Conservation (phyloP, 2,797 vertebrate genomes). For the Malacoctenus gilli region DNA sequence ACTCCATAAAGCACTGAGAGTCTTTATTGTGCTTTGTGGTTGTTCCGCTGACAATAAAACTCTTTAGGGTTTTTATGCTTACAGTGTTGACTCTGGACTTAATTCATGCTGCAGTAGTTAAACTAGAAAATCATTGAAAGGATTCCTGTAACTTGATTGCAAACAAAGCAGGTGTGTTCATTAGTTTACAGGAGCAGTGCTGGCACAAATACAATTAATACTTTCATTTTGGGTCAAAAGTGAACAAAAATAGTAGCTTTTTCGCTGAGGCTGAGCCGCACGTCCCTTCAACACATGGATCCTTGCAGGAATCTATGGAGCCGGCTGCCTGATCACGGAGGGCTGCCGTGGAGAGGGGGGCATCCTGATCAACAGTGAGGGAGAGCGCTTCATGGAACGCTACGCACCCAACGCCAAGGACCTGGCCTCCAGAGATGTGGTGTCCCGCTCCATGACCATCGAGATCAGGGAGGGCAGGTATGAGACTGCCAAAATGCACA, state of each 20-base stretch:
- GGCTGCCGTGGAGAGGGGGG: slow-evolving; percentile 97
- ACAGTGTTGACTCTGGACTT: not conserved
- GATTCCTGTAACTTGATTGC: not conserved
- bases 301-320: slow-evolving; percentile 92
- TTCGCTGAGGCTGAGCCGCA: no score
- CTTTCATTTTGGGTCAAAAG: no score
- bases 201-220: no score
- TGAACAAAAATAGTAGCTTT: no score
- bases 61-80: not conserved
- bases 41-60: not conserved
- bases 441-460: slow-evolving; percentile 96
- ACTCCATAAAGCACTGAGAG: no score
- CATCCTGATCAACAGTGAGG: slow-evolving; percentile 96
- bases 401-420: slow-evolving; percentile 98
- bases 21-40: no score
- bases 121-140: no score
- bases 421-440: slow-evolving; percentile 95
- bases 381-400: slow-evolving; percentile 98
- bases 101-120: not conserved
- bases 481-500: no score
- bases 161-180: not conserved
- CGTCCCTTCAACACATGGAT: slow-evolving; percentile 9
- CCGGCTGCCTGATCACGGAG: slow-evolving; percentile 97
- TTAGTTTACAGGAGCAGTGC: not conserved
- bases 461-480: slow-evolving; percentile 98